Evolutionary conservation across 2,888 invertebrate species (phyloP).

Genomic region (Harpalus rufipes): DNA sequence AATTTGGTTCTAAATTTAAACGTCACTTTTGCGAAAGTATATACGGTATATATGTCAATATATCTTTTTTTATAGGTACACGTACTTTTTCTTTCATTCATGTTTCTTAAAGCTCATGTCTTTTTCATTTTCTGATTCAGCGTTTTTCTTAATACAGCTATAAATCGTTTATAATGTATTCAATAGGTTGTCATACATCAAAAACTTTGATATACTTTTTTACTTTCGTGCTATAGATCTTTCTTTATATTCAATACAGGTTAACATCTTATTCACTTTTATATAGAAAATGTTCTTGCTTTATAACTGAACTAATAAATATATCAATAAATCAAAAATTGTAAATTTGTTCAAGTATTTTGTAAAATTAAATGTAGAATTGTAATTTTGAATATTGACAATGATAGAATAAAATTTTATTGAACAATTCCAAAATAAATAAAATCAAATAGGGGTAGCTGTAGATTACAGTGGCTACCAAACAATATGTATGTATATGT

Average conservation of each 20-base stretch:
- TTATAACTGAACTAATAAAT: too few relatives aligned
- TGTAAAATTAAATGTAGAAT: too few relatives aligned
- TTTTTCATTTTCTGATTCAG: not conserved
- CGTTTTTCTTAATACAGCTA: not conserved
- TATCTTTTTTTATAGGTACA: not conserved
- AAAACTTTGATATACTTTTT: not conserved
- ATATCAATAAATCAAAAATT: too few relatives aligned
- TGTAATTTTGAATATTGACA: too few relatives aligned
- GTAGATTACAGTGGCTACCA: too few relatives aligned
- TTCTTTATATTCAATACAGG: not conserved
- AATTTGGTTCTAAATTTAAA: too few relatives aligned
- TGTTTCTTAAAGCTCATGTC: not conserved
- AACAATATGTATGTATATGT: too few relatives aligned
- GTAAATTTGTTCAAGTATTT: too few relatives aligned
- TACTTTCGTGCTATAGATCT: not conserved
- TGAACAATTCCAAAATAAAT: not conserved
- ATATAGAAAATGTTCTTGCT: not conserved
- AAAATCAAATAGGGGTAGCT: too few relatives aligned
- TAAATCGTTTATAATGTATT: constrained; percentile 1
- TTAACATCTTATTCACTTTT: not conserved
- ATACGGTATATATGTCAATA: too few relatives aligned
- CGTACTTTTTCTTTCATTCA: not conserved
- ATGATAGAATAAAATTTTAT: not conserved
- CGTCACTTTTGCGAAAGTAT: too few relatives aligned
- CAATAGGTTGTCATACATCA: constrained; percentile 2